Base-by-base conservation (phyloP, 2,113 vertebrate species). In the Eupsittula cactorum region DNA sequence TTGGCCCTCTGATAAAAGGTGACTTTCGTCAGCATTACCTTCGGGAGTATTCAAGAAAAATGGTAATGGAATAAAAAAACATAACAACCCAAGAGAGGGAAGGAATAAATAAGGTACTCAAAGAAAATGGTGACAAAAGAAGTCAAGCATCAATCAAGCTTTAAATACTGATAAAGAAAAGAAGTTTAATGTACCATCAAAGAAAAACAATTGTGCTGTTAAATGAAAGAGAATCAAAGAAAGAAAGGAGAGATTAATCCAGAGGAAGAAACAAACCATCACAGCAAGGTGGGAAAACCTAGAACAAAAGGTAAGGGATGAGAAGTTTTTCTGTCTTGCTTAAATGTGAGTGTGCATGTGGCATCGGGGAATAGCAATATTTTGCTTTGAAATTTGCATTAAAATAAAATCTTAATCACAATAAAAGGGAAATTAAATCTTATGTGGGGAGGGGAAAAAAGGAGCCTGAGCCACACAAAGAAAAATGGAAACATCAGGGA, bases 351-450 rank as follows among this genome's bases (percentile, higher is more conserved):
- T 73, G 65, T 63, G 39, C 50, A 49, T 67, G 64, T 55, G 41
- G 50, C 74, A 91, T 71, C 49, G 62, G 89, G 65, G 71, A 91
- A 77, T 93, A 86, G 44, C 42, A 82, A 75, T 81, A 57, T 84
- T 70, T 85, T 91, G 46, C 35, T 65, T 84, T 81, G 53, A 67
- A 91, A 92, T 96, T 92, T 94, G 76, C 68, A 95, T 95, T 90
- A 71, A 91, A 97, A 96, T 92, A 42, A 91, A 95, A 55, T 59
- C 60, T 92, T 95, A 76, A 95, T 95, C 50, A 55, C 53, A 79
- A n/a, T 52, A 89, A 78, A 92, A 89, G 24, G 29, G 70, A 92
- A 93, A 93, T 62, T 15, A 94, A 86, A 95, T 73, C 76, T 67
- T 7, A 2, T 74, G 63, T 7, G 2, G 2, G 19, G 24, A 4